Percentiles rank a stretch among this genome's conserved stretches.
phyloP scores from a whole-genome alignment of 2,113 vertebrate species.

The Motacilla tschutschensis region DNA sequence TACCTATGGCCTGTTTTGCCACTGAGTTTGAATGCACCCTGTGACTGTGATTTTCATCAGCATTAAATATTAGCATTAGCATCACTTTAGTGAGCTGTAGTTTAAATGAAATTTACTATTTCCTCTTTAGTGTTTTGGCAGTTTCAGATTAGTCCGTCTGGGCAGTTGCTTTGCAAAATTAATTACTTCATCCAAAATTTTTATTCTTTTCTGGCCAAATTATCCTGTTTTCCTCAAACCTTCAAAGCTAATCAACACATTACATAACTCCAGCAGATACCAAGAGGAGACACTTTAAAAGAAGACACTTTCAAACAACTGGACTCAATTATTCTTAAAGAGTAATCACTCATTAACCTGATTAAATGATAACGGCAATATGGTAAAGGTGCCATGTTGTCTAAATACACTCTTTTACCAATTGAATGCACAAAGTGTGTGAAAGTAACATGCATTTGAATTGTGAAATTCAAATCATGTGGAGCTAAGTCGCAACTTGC shows the following conservation, averaged over 20 bases:
- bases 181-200: slow-evolving; percentile 1
- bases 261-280: slow-evolving; percentile 10
- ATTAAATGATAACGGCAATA: slow-evolving; percentile 5
- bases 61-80: not conserved
- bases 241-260: slow-evolving; percentile 20
- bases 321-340: slow-evolving; percentile 3
- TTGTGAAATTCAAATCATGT: not conserved
- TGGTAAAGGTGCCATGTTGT: not conserved
- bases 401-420: not conserved
- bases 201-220: rapidly evolving
- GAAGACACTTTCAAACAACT: slow-evolving; percentile 33
- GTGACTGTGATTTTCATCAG: not conserved
- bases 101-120: not conserved
- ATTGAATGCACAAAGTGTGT: not conserved
- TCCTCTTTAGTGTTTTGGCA: not conserved
- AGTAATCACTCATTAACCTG: slow-evolving; percentile 30
- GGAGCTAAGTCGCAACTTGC: not conserved
- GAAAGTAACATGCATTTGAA: not conserved
- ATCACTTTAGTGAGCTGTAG: not conserved
- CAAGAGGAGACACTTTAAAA: slow-evolving; percentile 35
- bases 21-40: not conserved
- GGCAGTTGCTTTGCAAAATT: not conserved
- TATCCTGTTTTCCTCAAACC: slow-evolving; percentile 28
- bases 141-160: not conserved
- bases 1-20: not conserved